These are phyloP conservation scores for Mesorhabditis belari DNA, from an alignment of 2,888 invertebrate genomes.

Conservation along the genomic window DNA sequence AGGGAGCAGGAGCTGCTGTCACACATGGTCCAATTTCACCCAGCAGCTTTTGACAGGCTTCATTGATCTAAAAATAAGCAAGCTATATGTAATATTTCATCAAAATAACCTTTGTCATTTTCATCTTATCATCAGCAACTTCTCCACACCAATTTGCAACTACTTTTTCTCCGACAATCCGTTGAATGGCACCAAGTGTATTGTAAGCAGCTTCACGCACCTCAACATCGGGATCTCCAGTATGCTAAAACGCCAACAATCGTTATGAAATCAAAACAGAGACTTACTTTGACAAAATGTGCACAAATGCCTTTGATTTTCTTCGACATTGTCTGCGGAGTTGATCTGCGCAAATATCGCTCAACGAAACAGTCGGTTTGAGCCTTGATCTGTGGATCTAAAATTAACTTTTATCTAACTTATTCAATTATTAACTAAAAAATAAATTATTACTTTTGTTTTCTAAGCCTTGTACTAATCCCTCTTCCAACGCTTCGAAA, in stretches of 20 bases:
- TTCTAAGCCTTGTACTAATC: constrained; percentile 72
- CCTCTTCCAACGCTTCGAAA: constrained; percentile 64
- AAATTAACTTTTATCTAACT: too few relatives aligned
- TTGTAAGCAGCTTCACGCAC: constrained; percentile 87
- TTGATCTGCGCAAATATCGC: constrained; percentile 7
- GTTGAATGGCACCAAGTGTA: constrained; percentile 86
- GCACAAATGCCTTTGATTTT: constrained; percentile 56
- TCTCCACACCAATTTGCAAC: constrained; percentile 56
- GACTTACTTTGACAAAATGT: constrained; percentile 34
- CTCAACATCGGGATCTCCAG: constrained; percentile 67
- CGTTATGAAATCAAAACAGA: neutral
- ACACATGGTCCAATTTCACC: constrained; percentile 9
- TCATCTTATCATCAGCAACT: constrained; percentile 33
- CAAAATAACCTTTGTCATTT: constrained; percentile 26
- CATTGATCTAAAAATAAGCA: constrained; percentile 67
- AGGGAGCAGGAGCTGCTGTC: constrained; percentile 1
- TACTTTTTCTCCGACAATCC: constrained; percentile 83
- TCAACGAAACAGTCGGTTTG: constrained; percentile 53
- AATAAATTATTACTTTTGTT: too few relatives aligned
- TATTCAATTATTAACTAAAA: too few relatives aligned
- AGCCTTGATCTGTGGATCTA: constrained; percentile 56
- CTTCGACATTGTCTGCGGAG: constrained; percentile 54
- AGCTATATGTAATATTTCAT: too few relatives aligned
- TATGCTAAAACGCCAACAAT: constrained; percentile 17
- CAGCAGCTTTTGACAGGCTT: constrained; percentile 78